Base-by-base conservation (phyloP, 1,140 invertebrate species). In the Eufriesea mexicana region DNA sequence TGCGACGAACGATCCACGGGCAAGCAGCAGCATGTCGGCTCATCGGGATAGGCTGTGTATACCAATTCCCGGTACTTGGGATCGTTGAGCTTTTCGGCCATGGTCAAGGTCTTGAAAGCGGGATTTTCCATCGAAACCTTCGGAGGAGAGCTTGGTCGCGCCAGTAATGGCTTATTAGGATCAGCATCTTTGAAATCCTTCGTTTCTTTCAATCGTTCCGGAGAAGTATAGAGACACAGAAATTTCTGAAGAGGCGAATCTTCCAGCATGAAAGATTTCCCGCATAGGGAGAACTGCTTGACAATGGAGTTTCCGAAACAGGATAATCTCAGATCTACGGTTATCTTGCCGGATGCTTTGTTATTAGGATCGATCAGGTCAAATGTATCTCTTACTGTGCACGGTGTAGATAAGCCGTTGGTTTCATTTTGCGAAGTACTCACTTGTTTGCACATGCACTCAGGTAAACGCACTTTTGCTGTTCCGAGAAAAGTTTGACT, bases 81-180 rank as follows among this genome's bases (percentile, higher is more conserved):
- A 64, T 93, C 90, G 79, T 92, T 92, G 2, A 92, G 79, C 77
- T 93, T 92, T 76, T 93, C 90, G 25, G 91, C 89, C 16, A 75
- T 89, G n/a, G 92, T 92, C 67, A 92, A 73, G 12, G 83, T 85
- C 49, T 90, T 83, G 62, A 92, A 92, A 61, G 79, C 86, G 1
- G 90, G 87, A 28, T 92, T 77, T 23, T 89, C 72, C 1, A 93
- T 89, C 5, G 72, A 49, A 45, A 90, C 49, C 47, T 51, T 84
- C 10, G 80, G 90, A 54, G 88, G 61, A 45, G 83, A 89, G 16
- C 49, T 79, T 55, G 89, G 86, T 28, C 51, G 70, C 23, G 35
- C 87, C n/a, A 87, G 45, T 10, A 23, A 61, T 0, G 42, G 49
- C 47, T 68, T 51, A 7, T 14, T 9, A 12, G 49, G 0, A 16